Evolutionary conservation across 2,888 invertebrate genomes (phyloP).

Genomic region (Calephelis perditalis): DNA sequence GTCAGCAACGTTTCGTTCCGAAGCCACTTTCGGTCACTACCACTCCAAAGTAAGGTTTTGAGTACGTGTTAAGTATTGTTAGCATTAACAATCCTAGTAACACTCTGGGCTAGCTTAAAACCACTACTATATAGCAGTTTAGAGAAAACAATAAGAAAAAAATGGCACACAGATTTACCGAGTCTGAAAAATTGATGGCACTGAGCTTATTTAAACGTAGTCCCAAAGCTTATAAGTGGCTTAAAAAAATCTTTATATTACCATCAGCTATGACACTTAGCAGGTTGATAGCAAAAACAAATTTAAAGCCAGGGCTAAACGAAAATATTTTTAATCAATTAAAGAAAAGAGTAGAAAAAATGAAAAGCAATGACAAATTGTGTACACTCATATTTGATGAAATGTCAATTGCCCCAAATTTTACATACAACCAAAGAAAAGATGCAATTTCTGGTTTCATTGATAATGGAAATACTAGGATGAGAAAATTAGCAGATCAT

Average conservation of each 20-base stretch:
- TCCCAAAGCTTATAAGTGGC: conserved; percentile 13
- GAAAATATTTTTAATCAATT: conserved; percentile 13
- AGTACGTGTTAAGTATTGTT: too few species aligned
- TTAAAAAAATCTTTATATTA: conserved; percentile 13
- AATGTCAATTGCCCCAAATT: conserved; percentile 18
- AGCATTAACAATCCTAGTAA: too few species aligned
- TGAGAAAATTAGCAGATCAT: conserved; percentile 21
- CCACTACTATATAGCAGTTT: too few species aligned
- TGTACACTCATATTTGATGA: conserved; percentile 21
- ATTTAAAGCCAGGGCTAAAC: conserved; percentile 16
- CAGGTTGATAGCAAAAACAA: conserved; percentile 8
- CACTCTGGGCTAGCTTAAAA: too few species aligned
- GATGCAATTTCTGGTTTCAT: conserved; percentile 18
- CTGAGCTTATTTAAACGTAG: neutral
- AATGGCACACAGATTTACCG: neutral
- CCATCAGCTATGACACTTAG: conserved; percentile 9
- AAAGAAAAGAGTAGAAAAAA: conserved; percentile 6
- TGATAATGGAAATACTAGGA: conserved; percentile 12
- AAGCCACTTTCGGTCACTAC: too few species aligned
- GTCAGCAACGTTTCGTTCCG: too few species aligned
- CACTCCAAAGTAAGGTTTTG: too few species aligned
- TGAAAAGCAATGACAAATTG: conserved; percentile 15
- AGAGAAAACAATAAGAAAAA: neutral
- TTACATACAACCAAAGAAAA: conserved; percentile 13
- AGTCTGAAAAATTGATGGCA: neutral